phyloP scores from a whole-genome alignment of 37 sponge, comb jelly and placozoan species.

The Axinella damicornis region DNA sequence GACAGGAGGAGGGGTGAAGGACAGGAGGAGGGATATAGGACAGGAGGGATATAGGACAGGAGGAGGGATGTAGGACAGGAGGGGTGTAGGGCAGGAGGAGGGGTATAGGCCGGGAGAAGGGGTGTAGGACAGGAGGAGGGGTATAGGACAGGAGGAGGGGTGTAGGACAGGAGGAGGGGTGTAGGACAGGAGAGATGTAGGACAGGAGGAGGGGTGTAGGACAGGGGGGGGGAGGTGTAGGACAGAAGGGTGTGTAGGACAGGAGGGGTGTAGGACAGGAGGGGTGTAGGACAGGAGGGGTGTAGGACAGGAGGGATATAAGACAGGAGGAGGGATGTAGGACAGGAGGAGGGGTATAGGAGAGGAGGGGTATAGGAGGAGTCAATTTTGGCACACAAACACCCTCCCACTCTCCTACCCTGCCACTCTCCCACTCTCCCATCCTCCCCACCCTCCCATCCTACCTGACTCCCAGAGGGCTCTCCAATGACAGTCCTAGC shows the following conservation, averaged over 20 bases:
- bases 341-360: not conserved
- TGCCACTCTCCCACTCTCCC: too few relatives aligned
- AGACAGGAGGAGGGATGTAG: not conserved
- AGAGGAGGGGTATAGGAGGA: too few relatives aligned
- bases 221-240: not conserved
- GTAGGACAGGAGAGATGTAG: too few relatives aligned
- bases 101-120: not conserved
- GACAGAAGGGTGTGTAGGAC: too few relatives aligned
- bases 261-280: conserved; percentile 20
- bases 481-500: conserved; percentile 83
- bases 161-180: not conserved
- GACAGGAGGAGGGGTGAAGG: too few relatives aligned
- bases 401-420: too few relatives aligned
- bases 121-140: conserved; percentile 1
- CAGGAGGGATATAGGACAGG: too few relatives aligned
- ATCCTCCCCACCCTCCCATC: not conserved
- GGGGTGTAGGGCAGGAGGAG: not conserved
- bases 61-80: not conserved
- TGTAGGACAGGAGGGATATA: not conserved
- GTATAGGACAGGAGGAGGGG: not conserved
- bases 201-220: too few relatives aligned
- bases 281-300: conserved; percentile 29
- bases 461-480: conserved; percentile 80
- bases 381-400: too few relatives aligned
- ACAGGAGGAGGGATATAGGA: conserved; percentile 1